These are phyloP conservation scores for Muntiacus muntjak DNA, from an alignment of 2,113 vertebrate species.

Conservation along the genomic window DNA sequence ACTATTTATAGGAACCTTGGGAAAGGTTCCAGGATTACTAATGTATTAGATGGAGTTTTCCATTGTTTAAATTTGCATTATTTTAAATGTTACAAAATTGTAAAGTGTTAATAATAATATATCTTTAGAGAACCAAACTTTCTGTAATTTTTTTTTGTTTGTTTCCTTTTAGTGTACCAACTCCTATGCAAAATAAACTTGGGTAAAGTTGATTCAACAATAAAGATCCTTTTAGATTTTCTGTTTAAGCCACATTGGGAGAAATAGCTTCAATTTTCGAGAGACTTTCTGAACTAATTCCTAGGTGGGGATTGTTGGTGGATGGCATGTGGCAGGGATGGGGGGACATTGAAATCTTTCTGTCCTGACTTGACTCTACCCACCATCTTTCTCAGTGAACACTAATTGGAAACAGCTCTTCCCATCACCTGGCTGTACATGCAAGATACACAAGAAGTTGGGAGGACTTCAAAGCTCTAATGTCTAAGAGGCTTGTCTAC, in stretches of 20 bases:
- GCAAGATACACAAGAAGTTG: background rate
- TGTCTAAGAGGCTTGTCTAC: fast-evolving
- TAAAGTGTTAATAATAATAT: fast-evolving
- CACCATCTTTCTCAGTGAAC: background rate
- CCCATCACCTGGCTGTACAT: fast-evolving
- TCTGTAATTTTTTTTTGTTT: too few species aligned
- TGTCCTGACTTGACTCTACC: background rate
- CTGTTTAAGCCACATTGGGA: too few species aligned
- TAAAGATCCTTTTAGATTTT: too few species aligned
- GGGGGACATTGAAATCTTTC: fast-evolving
- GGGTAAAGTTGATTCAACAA: too few species aligned
- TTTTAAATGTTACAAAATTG: background rate
- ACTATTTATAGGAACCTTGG: too few species aligned
- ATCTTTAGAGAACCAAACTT: too few species aligned
- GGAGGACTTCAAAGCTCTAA: background rate
- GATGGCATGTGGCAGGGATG: fast-evolving
- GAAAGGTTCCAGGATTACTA: too few species aligned
- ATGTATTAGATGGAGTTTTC: fast-evolving
- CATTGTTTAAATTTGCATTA: too few species aligned
- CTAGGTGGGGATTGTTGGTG: background rate
- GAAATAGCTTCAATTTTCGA: too few species aligned
- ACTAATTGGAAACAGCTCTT: fast-evolving
- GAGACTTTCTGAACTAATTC: too few species aligned
- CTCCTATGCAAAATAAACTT: too few species aligned
- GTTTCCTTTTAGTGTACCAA: too few species aligned